Evolutionary conservation across 2,888 invertebrate genomes (phyloP), one percentile per base, ranked within the genome.

Genomic region (Stratiomys singularior): DNA sequence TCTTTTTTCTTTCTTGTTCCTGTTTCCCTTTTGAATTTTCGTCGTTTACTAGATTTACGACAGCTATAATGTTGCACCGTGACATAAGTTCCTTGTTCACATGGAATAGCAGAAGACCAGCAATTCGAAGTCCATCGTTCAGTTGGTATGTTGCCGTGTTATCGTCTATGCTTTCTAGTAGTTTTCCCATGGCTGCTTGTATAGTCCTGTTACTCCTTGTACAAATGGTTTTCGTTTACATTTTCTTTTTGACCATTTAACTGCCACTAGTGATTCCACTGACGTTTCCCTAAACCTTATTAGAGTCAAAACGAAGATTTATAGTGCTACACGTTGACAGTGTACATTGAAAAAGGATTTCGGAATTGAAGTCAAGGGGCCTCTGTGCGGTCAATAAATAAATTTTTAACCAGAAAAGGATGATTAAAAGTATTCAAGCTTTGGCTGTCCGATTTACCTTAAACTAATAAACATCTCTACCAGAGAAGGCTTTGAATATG

Each of bases 1-100:
- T 25, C 27, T 63, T 63, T 47, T 47, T 69, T 25, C 47, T 23
- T n/a, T n/a, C n/a, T n/a, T n/a, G 23, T 28, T 72, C 3, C 44
- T 67, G 21, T 60, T 60, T 56, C 56, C 56, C 0, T 56, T 0
- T 18, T 56, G 9, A 18, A n/a, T n/a, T 60, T 60, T 60, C 60
- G 21, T 60, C 60, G 60, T 60, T 23, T 23, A 7, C 60, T 27
- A 72, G 56, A 72, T 72, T 72, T 72, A 72, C 72, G 72, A 72
- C 56, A 27, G 72, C 72, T 28, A 72, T 72, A 72, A 72, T 72
- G 72, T 72, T 66, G 15, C 56, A 11, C 25, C 27, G 28, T 56
- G 72, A 72, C 72, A 72, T 56, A 72, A 56, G 25, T 52, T 52
- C 25, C 27, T n/a, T 56, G 72, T 28, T 71, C 37, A 25, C 30